phyloP scores from a whole-genome alignment of 1,140 invertebrate genomes.

The Atta colombica region DNA sequence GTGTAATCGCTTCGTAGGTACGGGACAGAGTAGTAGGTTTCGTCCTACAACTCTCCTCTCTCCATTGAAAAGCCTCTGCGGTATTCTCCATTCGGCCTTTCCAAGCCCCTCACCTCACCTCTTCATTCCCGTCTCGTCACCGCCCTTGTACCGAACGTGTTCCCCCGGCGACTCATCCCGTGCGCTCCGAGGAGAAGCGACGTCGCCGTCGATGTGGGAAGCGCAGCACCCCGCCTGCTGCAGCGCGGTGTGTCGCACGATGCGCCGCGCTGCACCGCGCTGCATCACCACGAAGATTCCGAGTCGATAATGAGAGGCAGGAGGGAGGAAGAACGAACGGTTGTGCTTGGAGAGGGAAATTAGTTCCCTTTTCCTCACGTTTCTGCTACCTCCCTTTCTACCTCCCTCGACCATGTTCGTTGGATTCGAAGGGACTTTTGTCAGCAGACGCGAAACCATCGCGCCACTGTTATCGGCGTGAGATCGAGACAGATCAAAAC shows the following conservation, averaged over 20 bases:
- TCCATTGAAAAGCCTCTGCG: slow-evolving; percentile 70
- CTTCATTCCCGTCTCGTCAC: background rate
- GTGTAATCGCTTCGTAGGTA: slow-evolving; percentile 29
- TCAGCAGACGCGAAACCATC: background rate
- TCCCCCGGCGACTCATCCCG: background rate
- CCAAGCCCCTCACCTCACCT: background rate
- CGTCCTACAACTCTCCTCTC: slow-evolving; percentile 63
- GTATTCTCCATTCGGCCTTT: slow-evolving; percentile 51
- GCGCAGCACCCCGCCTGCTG: slow-evolving; percentile 24
- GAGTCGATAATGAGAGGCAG: slow-evolving; percentile 71
- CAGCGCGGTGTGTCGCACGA: slow-evolving; percentile 45
- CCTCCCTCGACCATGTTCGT: background rate
- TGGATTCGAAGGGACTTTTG: background rate
- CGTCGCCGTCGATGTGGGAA: slow-evolving; percentile 8
- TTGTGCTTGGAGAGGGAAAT: slow-evolving; percentile 42
- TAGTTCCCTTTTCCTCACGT: slow-evolving; percentile 32
- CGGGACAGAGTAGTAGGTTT: slow-evolving; percentile 50
- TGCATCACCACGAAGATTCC: slow-evolving; percentile 64
- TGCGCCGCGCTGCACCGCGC: slow-evolving; percentile 52
- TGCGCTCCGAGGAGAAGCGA: slow-evolving; percentile 17
- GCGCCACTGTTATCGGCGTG: slow-evolving; percentile 28
- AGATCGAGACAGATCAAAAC: slow-evolving; percentile 63
- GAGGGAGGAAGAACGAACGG: slow-evolving; percentile 6
- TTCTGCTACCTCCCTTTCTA: background rate
- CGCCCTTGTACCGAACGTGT: background rate